Percentiles rank a stretch among this genome's conserved stretches.
phyloP scores from a whole-genome alignment of 2,113 vertebrate genomes.

The Pelvicachromis taeniatus region DNA sequence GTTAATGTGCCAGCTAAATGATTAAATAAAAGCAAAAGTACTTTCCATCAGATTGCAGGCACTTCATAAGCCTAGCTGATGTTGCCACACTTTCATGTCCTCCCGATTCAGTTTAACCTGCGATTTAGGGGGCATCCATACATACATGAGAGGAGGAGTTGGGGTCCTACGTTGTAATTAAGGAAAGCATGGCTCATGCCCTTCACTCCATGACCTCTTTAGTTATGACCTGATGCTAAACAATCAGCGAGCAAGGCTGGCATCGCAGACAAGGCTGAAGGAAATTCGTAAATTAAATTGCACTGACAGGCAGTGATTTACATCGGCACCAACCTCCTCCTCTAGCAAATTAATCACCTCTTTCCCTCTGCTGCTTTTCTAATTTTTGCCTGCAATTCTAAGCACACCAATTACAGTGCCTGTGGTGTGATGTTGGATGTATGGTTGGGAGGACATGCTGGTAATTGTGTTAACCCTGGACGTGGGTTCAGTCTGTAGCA shows the following conservation, averaged over 20 bases:
- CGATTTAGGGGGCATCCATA: neutral
- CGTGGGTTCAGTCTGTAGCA: constrained; percentile 38
- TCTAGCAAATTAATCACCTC: constrained; percentile 64
- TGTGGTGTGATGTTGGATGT: constrained; percentile 49
- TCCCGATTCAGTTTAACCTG: neutral
- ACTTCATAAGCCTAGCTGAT: neutral
- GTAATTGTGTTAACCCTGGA: constrained; percentile 63
- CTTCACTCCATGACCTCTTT: constrained; percentile 46
- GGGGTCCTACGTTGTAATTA: constrained; percentile 53
- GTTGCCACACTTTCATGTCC: neutral
- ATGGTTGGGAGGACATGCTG: constrained; percentile 56
- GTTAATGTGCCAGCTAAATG: neutral
- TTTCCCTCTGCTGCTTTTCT: constrained; percentile 48
- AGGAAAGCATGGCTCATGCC: constrained; percentile 1
- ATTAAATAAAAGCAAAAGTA: neutral
- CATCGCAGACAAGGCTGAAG: constrained; percentile 52
- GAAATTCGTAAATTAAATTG: constrained; percentile 63
- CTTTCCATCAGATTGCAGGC: neutral
- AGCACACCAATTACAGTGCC: constrained; percentile 62
- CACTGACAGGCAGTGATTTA: constrained; percentile 66
- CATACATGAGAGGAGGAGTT: neutral
- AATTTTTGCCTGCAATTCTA: constrained; percentile 43
- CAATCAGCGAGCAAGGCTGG: constrained; percentile 59
- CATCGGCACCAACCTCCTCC: constrained; percentile 55
- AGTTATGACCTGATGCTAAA: constrained; percentile 38